Evolutionary conservation across 1,140 invertebrate genomes (phyloP), one percentile per base, ranked within the genome.

Genomic region (Cecropterus lyciades): DNA sequence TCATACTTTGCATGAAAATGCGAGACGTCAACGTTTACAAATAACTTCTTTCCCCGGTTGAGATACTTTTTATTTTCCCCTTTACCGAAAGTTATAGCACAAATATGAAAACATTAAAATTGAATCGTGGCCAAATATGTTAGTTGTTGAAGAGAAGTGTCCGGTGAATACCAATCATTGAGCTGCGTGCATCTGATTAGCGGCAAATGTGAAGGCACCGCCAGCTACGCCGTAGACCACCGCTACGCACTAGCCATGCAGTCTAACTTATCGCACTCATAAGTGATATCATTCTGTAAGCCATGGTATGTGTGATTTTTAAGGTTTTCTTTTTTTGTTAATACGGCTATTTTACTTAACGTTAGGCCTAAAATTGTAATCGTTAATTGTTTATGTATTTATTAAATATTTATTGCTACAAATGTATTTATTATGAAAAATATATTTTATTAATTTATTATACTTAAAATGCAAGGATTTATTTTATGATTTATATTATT

Each of bases 91-190:
- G 81, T 88, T 89, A 86, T 85, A 80, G 81, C 85, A 84, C 80
- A 90, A 88, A 88, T 89, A 83, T 85, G 82, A 84, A 89, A 85
- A 85, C 78, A 89, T 89, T 87, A 85, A 84, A 89, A 87, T 91
- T 91, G 85, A 91, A 88, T 84, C 84, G 76, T 67, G 63, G 87
- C 84, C 85, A 89, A 89, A 87, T 88, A 86, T 86, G 84, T 84
- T 86, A 84, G 84, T 81, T 82, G 71, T 74, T 71, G 73, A 71
- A 70, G 69, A 67, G 65, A 71, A 70, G 63, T 78, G 75, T 75
- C 64, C 74, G 66, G 73, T 75, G 80, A 84, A 91, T 87, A 86
- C 77, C 80, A 87, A 87, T 85, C 68, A 72, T 66, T 68, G 69
- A 71, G 62, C 62, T 51, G 67, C 70, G 71, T 53, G 43, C 67